phyloP scores from a whole-genome alignment of 2,113 vertebrate species.

The Misgurnus anguillicaudatus region DNA sequence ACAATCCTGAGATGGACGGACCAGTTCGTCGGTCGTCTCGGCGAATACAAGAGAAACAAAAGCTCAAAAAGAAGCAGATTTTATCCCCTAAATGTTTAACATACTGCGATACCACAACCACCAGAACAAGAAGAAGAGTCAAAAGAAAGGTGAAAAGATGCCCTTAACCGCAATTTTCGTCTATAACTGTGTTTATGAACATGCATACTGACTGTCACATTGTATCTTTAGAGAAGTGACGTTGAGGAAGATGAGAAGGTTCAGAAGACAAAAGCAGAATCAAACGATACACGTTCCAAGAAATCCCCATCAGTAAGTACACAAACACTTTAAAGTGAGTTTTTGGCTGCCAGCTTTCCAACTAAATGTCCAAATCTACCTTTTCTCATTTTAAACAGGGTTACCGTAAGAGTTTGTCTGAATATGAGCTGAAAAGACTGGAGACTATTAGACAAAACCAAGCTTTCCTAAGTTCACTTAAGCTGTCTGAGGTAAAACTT shows the following conservation, averaged over 20 bases:
- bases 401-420: conserved; percentile 56
- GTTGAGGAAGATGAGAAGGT: background rate
- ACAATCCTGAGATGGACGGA: background rate
- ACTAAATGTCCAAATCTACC: background rate
- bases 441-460: conserved; percentile 72
- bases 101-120: conserved; percentile 4
- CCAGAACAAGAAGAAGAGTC: background rate
- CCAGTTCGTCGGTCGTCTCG: conserved; percentile 37
- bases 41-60: background rate
- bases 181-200: background rate
- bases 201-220: background rate
- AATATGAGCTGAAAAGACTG: conserved; percentile 70
- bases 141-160: conserved; percentile 30
- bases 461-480: conserved; percentile 69
- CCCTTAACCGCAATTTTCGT: background rate
- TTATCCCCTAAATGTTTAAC: conserved; percentile 49
- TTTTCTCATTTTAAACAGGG: conserved; percentile 45
- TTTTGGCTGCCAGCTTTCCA: background rate
- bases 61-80: background rate
- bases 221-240: background rate
- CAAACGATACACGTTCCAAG: background rate
- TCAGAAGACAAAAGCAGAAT: background rate
- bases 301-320: conserved; percentile 38
- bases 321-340: background rate
- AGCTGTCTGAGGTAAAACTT: conserved; percentile 60